Evolutionary conservation across 1,140 invertebrate species (phyloP).

Genomic region (Drosophila jambulina): DNA sequence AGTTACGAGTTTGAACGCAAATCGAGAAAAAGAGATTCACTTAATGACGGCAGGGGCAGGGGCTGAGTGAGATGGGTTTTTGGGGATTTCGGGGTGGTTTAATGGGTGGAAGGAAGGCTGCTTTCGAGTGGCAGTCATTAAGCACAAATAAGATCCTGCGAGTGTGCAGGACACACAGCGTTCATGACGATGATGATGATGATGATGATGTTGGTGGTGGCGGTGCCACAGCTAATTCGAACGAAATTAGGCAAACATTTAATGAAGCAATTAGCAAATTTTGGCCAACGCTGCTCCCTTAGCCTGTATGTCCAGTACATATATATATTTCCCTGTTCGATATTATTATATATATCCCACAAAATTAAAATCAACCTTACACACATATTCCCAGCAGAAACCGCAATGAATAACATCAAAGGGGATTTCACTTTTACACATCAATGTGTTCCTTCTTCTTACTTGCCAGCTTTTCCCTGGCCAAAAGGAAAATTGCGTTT

Average conservation of each 20-base stretch:
- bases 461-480: slow-evolving; percentile 8
- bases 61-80: slow-evolving; percentile 10
- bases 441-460: slow-evolving; percentile 45
- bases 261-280: slow-evolving; percentile 82
- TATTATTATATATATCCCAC: slow-evolving; percentile 1
- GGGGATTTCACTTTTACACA: slow-evolving; percentile 68
- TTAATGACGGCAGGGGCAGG: slow-evolving; percentile 26
- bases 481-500: slow-evolving; percentile 70
- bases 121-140: slow-evolving; percentile 40
- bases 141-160: slow-evolving; percentile 37
- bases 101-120: slow-evolving; percentile 23
- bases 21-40: slow-evolving; percentile 42
- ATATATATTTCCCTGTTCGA: neutral
- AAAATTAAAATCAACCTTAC: slow-evolving; percentile 1
- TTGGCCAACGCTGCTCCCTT: slow-evolving; percentile 41
- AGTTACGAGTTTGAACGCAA: slow-evolving; percentile 38
- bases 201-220: neutral
- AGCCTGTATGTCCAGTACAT: slow-evolving; percentile 1
- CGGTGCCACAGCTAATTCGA: slow-evolving; percentile 69
- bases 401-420: slow-evolving; percentile 56
- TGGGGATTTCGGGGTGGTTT: slow-evolving; percentile 7
- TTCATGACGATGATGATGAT: neutral
- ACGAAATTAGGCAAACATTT: slow-evolving; percentile 83
- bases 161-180: slow-evolving; percentile 29
- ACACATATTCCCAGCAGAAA: slow-evolving; percentile 39